phyloP scores from a whole-genome alignment of 2,113 vertebrate genomes.

The Corydoras maculifer region DNA sequence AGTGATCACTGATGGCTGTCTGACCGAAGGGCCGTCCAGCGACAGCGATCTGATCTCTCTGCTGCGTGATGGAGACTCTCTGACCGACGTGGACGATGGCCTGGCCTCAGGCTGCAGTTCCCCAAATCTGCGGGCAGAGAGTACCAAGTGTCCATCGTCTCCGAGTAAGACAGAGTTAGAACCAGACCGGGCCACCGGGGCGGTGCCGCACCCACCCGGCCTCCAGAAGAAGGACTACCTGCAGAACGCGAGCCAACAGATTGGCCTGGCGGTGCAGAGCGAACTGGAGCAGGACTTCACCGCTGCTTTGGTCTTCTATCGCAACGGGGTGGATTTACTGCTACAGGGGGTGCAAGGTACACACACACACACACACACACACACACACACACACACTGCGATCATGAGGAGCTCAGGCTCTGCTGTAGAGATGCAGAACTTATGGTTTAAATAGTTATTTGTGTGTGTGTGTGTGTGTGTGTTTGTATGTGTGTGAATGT shows the following conservation, averaged over 20 bases:
- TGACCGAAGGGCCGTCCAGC: conserved; percentile 74
- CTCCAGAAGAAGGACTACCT: conserved; percentile 84
- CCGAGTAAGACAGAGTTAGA: conserved; percentile 66
- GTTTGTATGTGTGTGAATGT: too few species aligned
- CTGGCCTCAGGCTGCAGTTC: conserved; percentile 91
- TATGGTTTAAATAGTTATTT: too few species aligned
- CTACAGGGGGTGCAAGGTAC: conserved; percentile 96
- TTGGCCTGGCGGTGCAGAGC: conserved; percentile 83
- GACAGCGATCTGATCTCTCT: conserved; percentile 84
- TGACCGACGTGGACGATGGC: conserved; percentile 87
- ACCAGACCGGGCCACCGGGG: conserved; percentile 61
- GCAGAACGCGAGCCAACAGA: conserved; percentile 83
- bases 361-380: background rate
- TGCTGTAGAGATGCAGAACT: too few species aligned
- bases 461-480: too few species aligned
- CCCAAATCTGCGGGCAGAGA: conserved; percentile 72
- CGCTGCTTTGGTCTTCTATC: conserved; percentile 82
- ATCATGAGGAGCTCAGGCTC: too few species aligned
- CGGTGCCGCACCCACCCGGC: conserved; percentile 66
- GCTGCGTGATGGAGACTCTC: conserved; percentile 80
- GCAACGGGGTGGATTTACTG: conserved; percentile 86
- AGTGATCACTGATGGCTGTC: too few species aligned
- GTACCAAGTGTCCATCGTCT: conserved; percentile 43
- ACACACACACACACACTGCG: background rate
- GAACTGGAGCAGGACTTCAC: conserved; percentile 87